phyloP scores from a whole-genome alignment of 2,797 vertebrate genomes.

The Novumbra hubbsi region DNA sequence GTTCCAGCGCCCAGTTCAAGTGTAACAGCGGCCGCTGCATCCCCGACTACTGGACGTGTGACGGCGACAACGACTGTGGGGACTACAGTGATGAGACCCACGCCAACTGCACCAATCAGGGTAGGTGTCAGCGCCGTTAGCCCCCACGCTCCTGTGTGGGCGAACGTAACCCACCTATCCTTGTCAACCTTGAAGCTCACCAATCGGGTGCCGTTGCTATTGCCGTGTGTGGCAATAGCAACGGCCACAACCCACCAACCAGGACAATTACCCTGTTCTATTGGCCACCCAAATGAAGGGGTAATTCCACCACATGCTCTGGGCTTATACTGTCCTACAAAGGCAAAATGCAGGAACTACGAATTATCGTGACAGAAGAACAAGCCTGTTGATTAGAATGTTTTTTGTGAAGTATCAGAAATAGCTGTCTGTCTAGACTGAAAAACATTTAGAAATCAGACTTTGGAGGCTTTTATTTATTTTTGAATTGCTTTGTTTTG shows the following conservation, averaged over 20 bases:
- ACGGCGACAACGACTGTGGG: conserved; percentile 93
- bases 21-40: conserved; percentile 97
- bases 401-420: too few relatives aligned
- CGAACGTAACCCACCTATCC: background rate
- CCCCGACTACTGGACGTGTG: conserved; percentile 96
- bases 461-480: too few relatives aligned
- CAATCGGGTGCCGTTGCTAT: background rate
- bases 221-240: background rate
- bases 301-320: background rate
- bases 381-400: too few relatives aligned
- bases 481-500: background rate
- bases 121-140: conserved; percentile 53
- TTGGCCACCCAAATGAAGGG: background rate
- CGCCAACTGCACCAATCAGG: conserved; percentile 95
- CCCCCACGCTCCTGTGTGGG: background rate
- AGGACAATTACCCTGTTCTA: background rate
- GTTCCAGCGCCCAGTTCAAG: conserved; percentile 95
- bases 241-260: background rate
- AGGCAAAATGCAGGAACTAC: too few relatives aligned
- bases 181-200: background rate
- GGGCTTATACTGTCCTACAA: background rate
- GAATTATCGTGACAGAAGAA: too few relatives aligned
- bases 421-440: too few relatives aligned
- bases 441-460: too few relatives aligned
- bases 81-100: conserved; percentile 96